Percentiles rank a stretch among this genome's conserved stretches.
These are phyloP conservation scores for Agonopterix alstromeriana DNA, from an alignment of 2,888 invertebrate genomes.

Conservation along the genomic window DNA sequence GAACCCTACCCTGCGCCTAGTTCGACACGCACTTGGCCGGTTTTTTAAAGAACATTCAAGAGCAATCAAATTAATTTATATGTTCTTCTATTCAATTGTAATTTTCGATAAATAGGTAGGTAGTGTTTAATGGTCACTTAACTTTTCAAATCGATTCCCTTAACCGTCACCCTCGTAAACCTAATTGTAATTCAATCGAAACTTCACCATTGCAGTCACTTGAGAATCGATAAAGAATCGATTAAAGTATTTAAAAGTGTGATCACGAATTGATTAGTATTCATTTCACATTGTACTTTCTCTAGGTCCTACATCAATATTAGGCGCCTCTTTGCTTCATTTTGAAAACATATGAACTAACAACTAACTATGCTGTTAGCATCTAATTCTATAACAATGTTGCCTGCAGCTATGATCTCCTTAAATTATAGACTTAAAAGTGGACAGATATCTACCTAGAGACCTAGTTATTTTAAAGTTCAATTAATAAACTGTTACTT, in stretches of 20 bases:
- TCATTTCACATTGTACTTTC: conserved; percentile 22
- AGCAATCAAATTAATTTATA: too few species aligned
- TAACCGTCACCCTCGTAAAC: conserved; percentile 19
- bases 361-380: too few species aligned
- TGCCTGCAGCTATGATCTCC: too few species aligned
- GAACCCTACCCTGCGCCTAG: too few species aligned
- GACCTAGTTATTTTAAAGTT: too few species aligned
- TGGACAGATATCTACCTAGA: too few species aligned
- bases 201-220: conserved; percentile 18
- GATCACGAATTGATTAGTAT: conserved; percentile 27
- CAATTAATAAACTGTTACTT: too few species aligned
- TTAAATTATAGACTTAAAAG: too few species aligned
- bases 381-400: too few species aligned
- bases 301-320: conserved; percentile 9
- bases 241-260: conserved; percentile 18
- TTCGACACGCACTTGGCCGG: too few species aligned
- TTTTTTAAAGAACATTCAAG: too few species aligned
- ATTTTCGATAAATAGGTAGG: not conserved
- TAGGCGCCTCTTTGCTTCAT: not conserved
- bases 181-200: conserved; percentile 31
- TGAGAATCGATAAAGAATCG: conserved; percentile 16
- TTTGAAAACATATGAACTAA: too few species aligned
- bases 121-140: conserved; percentile 1
- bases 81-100: not conserved
- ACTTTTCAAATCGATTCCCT: conserved; percentile 26